A percentile compares a stretch with the other conserved stretches of the same genome.
phyloP scores from a whole-genome alignment of 2,113 vertebrate species.

The Laterallus jamaicensis region DNA sequence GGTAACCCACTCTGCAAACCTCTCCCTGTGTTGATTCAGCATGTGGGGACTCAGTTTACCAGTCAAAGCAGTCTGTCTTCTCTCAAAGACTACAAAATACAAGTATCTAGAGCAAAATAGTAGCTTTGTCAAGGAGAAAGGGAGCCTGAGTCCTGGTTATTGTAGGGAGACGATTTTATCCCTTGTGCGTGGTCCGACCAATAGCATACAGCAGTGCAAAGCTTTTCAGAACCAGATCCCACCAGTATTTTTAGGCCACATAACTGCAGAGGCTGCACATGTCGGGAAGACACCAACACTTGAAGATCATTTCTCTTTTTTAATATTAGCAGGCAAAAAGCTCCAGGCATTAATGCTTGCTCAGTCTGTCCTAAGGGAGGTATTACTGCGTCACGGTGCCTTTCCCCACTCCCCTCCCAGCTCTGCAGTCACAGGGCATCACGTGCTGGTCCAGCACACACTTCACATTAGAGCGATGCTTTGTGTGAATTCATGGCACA shows the following conservation, averaged over 20 bases:
- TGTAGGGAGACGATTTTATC: neutral
- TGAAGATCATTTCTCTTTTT: neutral
- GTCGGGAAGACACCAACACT: neutral
- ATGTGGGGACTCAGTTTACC: neutral
- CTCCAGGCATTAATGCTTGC: neutral
- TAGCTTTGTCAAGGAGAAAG: neutral
- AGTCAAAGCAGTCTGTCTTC: neutral
- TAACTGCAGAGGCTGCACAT: neutral
- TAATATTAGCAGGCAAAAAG: neutral
- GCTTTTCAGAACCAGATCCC: neutral
- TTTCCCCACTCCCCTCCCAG: neutral
- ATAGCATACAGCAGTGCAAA: fast-evolving
- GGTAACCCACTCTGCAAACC: neutral
- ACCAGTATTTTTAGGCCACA: neutral
- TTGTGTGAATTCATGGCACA: neutral
- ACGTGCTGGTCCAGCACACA: neutral
- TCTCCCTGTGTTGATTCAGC: neutral
- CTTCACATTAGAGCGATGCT: neutral
- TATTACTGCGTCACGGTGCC: fast-evolving
- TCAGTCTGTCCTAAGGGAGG: neutral
- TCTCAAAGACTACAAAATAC: neutral
- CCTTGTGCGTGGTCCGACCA: fast-evolving
- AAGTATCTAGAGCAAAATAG: neutral
- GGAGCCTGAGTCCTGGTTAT: neutral
- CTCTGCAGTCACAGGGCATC: neutral